Percentiles rank a stretch among this genome's conserved stretches.
These are phyloP conservation scores for Pristionchus japonicus DNA, from an alignment of 2,888 invertebrate species.

Conservation along the genomic window DNA sequence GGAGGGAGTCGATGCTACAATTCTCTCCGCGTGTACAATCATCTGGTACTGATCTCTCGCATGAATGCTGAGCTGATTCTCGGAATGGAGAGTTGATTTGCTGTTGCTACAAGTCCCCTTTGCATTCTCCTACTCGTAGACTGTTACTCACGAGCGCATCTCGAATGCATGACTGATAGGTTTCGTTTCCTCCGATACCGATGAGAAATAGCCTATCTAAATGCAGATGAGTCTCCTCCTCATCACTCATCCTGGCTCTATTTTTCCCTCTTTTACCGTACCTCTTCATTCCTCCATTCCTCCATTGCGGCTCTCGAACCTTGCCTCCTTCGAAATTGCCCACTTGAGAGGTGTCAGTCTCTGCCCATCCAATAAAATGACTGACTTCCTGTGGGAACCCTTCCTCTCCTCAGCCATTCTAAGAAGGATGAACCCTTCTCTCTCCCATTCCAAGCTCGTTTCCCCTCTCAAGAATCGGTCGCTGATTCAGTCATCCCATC, in stretches of 20 bases:
- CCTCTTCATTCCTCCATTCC: too few species aligned
- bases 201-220: not conserved
- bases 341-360: conserved; percentile 27
- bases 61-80: not conserved
- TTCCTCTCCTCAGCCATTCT: not conserved
- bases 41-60: not conserved
- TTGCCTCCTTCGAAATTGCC: not conserved
- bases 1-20: not conserved
- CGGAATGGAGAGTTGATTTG: not conserved
- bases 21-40: too few species aligned
- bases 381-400: not conserved
- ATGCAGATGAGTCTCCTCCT: not conserved
- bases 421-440: not conserved
- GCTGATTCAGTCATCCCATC: not conserved
- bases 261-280: not conserved
- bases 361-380: not conserved
- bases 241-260: not conserved
- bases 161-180: conserved; percentile 4
- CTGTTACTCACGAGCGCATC: not conserved
- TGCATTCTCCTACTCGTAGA: not conserved
- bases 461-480: not conserved
- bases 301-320: not conserved
- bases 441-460: too few species aligned
- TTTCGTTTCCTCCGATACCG: not conserved
- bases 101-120: too few species aligned